Conservation (phyloP, 2,888 invertebrate genomes). For the Ethmia dodecea region DNA sequence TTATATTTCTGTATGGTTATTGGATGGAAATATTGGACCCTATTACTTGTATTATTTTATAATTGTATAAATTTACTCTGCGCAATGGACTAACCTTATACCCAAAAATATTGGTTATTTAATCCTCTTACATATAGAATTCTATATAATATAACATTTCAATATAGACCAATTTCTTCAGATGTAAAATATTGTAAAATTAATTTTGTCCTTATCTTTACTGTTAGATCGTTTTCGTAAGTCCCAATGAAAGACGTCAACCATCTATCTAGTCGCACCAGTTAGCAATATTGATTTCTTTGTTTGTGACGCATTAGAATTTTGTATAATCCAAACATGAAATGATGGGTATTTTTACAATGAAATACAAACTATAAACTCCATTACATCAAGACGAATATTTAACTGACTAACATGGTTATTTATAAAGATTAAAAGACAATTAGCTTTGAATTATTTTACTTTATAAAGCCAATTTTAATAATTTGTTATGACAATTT, state of each 20-base stretch:
- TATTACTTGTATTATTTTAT: slow-evolving; percentile 47
- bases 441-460: slow-evolving; percentile 44
- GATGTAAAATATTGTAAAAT: slow-evolving; percentile 47
- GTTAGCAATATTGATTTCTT: no score
- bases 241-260: slow-evolving; percentile 47
- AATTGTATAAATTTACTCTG: slow-evolving; percentile 57
- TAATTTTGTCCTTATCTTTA: slow-evolving; percentile 54
- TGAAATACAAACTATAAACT: slow-evolving; percentile 18
- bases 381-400: slow-evolving; percentile 47
- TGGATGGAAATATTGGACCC: slow-evolving; percentile 75
- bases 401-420: slow-evolving; percentile 1
- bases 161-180: slow-evolving; percentile 58
- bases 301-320: no score
- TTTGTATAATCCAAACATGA: no score
- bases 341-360: no score
- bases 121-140: slow-evolving; percentile 52
- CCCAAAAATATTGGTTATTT: slow-evolving; percentile 43
- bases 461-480: slow-evolving; percentile 48
- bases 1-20: slow-evolving; percentile 51
- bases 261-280: no score
- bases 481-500: slow-evolving; percentile 40
- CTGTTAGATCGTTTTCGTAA: slow-evolving; percentile 33
- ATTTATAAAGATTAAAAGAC: slow-evolving; percentile 15
- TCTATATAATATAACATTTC: slow-evolving; percentile 59
- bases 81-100: slow-evolving; percentile 48